Evolutionary conservation across 92 coral and sea anemone species (phyloP), one percentile per base, ranked within the genome.

Genomic region (Chrysogorgia sp.): DNA sequence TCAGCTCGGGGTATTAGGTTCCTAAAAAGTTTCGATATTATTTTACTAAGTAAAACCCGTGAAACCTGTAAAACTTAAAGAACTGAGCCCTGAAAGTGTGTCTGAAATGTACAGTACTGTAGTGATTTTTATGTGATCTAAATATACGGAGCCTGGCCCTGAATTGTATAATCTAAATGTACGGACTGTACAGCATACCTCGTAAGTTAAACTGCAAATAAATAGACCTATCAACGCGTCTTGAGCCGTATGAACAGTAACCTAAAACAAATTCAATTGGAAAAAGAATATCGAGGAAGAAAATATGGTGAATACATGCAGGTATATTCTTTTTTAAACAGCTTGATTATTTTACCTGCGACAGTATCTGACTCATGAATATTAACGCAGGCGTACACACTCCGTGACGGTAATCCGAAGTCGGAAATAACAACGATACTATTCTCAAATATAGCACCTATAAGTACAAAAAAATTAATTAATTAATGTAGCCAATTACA

Each of bases 341-440:
- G 25, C 74, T 47, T 66, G 19, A 30, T 34, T 37, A 5, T 37
- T 23, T 23, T 23, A 94, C 98, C 96, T 94, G 90, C 34, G 96
- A 81, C 47, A 94, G 60, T 26, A 94, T 86, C 67, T 94, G 94
- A 13, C 92, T 67, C 89, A 89, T 83, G 41, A 89, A 84, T 34
- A 89, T 63, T 86, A 94, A 63, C 58, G 97, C 85, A 4, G 98
- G 93, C 1, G 98, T 91, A 65, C 98, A 94, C 26, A 94, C 97
- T 32, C 84, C 87, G 58, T 94, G 98, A 43, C 75, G 90, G 55
- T 85, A 86, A 81, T 94, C 98, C 22, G 98, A 94, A 23, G 98
- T 86, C 22, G 98, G 92, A 67, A 94, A 94, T 56, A 94, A 52
- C 66, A 89, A 79, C 5, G 98, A 83, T 22, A 91, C 86, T n/a